These are phyloP conservation scores for Eucriotettix oculatus DNA, from an alignment of 2,888 invertebrate genomes.

Conservation along the genomic window DNA sequence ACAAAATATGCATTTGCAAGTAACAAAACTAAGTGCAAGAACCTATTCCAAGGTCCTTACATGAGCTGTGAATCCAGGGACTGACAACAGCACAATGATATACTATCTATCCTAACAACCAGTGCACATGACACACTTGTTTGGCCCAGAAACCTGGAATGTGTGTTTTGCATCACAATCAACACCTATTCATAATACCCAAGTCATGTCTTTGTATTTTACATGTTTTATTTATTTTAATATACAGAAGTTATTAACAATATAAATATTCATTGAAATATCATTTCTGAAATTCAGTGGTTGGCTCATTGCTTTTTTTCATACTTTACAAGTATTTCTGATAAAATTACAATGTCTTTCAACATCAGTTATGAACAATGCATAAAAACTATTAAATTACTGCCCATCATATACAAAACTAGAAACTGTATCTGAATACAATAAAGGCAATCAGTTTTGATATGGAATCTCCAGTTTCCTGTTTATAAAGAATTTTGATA, in stretches of 20 bases:
- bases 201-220: background rate
- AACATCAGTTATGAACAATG: background rate
- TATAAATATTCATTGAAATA: background rate
- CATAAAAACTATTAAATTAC: background rate
- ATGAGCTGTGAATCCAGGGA: no score
- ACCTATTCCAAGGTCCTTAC: background rate
- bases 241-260: background rate
- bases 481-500: no score
- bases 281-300: background rate
- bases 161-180: background rate
- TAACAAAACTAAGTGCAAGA: constrained; percentile 5
- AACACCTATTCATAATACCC: background rate
- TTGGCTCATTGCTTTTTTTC: no score
- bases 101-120: no score
- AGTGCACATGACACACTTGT: background rate
- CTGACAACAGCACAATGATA: no score
- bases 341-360: background rate
- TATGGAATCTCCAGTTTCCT: background rate
- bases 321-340: background rate
- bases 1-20: constrained; percentile 11
- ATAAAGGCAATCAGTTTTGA: background rate
- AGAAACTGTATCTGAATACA: background rate
- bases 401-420: background rate
- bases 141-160: background rate
- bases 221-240: background rate